These are phyloP conservation scores for Anoplopoma fimbria DNA, from an alignment of 2,113 vertebrate genomes.

Conservation along the genomic window DNA sequence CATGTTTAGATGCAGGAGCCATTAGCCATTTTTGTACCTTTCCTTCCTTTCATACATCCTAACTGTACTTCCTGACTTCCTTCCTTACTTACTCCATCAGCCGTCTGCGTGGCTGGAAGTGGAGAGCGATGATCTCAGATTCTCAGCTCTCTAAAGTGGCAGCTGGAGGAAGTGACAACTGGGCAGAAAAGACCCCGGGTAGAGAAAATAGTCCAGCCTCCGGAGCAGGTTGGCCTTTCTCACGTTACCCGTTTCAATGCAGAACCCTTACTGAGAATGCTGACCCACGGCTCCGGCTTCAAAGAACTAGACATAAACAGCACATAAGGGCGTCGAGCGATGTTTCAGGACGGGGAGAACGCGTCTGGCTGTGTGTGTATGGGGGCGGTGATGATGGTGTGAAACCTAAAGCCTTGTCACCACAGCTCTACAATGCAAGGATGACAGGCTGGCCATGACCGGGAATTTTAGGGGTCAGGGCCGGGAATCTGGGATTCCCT, in stretches of 20 bases:
- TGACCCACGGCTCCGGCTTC: constrained; percentile 45
- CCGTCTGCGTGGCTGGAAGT: constrained; percentile 36
- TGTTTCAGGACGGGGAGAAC: constrained; percentile 45
- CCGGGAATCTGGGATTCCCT: constrained; percentile 69
- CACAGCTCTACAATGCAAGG: constrained; percentile 36
- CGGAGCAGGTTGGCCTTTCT: constrained; percentile 60
- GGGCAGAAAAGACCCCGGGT: constrained; percentile 36
- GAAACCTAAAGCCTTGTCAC: constrained; percentile 71
- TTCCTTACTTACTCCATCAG: constrained; percentile 44
- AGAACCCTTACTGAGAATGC: constrained; percentile 41
- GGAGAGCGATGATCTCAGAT: constrained; percentile 36
- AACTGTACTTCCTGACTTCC: constrained; percentile 61
- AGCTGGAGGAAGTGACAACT: constrained; percentile 78
- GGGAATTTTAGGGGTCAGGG: constrained; percentile 73
- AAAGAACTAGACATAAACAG: constrained; percentile 53
- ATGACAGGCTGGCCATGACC: constrained; percentile 64
- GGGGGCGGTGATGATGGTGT: constrained; percentile 37
- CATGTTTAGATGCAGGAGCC: constrained; percentile 23
- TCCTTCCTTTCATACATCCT: constrained; percentile 65
- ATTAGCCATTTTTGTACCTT: constrained; percentile 38
- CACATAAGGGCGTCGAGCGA: constrained; percentile 24
- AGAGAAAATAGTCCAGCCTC: constrained; percentile 61
- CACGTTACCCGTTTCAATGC: constrained; percentile 59
- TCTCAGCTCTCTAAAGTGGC: constrained; percentile 54
- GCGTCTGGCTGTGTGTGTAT: constrained; percentile 18